phyloP scores from a whole-genome alignment of 2,888 invertebrate genomes.

The Pyrrhosoma nymphula region DNA sequence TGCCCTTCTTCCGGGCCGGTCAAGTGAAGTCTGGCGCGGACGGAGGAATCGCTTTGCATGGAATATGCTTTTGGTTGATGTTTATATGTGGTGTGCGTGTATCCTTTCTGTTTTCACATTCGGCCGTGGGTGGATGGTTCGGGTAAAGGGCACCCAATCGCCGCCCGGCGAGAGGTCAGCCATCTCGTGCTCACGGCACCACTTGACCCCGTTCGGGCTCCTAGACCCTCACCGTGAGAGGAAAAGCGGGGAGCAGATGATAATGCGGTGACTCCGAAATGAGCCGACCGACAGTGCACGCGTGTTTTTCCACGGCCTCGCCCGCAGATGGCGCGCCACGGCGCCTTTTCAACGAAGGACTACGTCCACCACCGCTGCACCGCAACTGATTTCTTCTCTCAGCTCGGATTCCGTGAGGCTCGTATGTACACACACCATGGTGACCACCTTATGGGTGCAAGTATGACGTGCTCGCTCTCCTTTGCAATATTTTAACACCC shows the following conservation, averaged over 20 bases:
- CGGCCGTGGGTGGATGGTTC: too few relatives aligned
- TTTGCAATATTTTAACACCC: neutral
- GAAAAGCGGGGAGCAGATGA: neutral
- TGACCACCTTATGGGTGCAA: neutral
- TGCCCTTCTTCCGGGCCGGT: too few relatives aligned
- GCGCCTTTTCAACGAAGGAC: neutral
- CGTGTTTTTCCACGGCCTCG: neutral
- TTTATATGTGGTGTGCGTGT: too few relatives aligned
- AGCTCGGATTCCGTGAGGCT: neutral
- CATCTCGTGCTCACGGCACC: neutral
- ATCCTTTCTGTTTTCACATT: too few relatives aligned
- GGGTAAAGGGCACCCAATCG: neutral
- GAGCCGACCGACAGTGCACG: neutral
- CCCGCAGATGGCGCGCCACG: neutral
- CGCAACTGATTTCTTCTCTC: neutral
- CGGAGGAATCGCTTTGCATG: too few relatives aligned
- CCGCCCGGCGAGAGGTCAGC: neutral
- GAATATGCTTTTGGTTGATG: too few relatives aligned
- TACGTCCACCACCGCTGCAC: neutral
- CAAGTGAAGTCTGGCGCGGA: too few relatives aligned
- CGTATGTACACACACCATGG: neutral
- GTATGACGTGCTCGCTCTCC: neutral
- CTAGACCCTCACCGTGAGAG: neutral
- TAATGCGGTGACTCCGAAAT: neutral
- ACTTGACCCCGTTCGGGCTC: neutral